Percentiles rank a stretch among this genome's conserved stretches.
These are phyloP conservation scores for Acridotheres tristis DNA, from an alignment of 2,797 vertebrate species.

Conservation along the genomic window DNA sequence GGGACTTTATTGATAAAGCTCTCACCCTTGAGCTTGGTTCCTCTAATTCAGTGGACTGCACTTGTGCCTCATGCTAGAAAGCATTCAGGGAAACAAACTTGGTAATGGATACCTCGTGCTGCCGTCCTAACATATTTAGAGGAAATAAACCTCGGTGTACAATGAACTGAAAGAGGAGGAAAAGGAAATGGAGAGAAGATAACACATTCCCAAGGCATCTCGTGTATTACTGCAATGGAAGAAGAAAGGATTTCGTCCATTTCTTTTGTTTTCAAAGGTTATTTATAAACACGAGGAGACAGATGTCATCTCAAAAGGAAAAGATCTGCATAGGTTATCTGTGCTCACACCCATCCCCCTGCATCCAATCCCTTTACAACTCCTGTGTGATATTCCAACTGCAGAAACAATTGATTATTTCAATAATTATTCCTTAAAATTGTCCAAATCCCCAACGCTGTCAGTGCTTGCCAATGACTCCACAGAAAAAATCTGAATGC, in stretches of 20 bases:
- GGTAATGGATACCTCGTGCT: background rate
- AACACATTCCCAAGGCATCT: background rate
- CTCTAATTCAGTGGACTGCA: background rate
- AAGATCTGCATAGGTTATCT: background rate
- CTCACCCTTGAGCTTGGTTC: conserved; percentile 19
- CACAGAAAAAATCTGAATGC: conserved; percentile 43
- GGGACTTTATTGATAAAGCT: conserved; percentile 11
- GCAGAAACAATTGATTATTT: conserved; percentile 35
- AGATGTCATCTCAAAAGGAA: background rate
- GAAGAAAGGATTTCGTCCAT: background rate
- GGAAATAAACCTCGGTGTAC: background rate
- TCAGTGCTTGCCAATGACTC: conserved; percentile 11
- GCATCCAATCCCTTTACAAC: background rate
- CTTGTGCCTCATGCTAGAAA: conserved; percentile 4
- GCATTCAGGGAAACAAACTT: conserved; percentile 30
- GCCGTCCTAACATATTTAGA: background rate
- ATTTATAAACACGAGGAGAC: background rate
- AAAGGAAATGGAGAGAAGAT: background rate
- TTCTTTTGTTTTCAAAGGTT: background rate
- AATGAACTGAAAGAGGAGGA: background rate
- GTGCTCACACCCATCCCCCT: background rate
- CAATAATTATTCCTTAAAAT: background rate
- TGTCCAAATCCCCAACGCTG: background rate
- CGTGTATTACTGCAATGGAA: background rate
- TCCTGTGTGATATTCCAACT: background rate